These are phyloP conservation scores for Bungarus multicinctus DNA, from an alignment of 2,113 vertebrate genomes.

Conservation along the genomic window DNA sequence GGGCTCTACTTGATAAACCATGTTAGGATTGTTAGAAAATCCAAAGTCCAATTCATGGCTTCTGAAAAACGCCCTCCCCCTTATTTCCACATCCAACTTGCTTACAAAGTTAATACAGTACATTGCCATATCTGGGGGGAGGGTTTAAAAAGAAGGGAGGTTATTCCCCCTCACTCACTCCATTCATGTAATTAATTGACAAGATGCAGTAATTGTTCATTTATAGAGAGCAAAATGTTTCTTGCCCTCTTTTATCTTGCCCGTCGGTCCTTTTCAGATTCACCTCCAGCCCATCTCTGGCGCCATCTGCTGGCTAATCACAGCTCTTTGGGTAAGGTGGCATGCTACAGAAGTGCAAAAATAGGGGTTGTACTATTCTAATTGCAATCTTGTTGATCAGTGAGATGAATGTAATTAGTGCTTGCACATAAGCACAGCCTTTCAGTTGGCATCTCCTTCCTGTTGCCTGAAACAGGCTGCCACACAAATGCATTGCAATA, in stretches of 20 bases:
- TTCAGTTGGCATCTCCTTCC: not conserved
- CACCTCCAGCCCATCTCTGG: not conserved
- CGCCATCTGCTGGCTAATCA: conserved; percentile 16
- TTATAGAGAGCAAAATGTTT: not conserved
- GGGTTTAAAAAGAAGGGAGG: not conserved
- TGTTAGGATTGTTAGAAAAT: not conserved
- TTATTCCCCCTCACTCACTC: not conserved
- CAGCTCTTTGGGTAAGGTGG: not conserved
- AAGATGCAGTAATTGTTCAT: not conserved
- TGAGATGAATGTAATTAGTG: not conserved
- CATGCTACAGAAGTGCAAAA: not conserved
- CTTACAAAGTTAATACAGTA: not conserved
- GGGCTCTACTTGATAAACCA: not conserved
- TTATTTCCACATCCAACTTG: not conserved
- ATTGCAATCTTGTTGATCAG: not conserved
- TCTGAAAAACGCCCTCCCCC: not conserved
- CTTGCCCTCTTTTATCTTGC: not conserved
- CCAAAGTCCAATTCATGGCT: not conserved
- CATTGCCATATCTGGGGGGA: fast-evolving
- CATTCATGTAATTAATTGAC: not conserved
- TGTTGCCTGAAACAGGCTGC: not conserved
- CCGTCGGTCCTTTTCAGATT: not conserved
- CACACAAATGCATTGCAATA: not conserved
- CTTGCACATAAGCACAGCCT: not conserved
- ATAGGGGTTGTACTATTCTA: not conserved